These are phyloP conservation scores for Diadumene lineata DNA, from an alignment of 92 coral and sea anemone species.

Conservation along the genomic window DNA sequence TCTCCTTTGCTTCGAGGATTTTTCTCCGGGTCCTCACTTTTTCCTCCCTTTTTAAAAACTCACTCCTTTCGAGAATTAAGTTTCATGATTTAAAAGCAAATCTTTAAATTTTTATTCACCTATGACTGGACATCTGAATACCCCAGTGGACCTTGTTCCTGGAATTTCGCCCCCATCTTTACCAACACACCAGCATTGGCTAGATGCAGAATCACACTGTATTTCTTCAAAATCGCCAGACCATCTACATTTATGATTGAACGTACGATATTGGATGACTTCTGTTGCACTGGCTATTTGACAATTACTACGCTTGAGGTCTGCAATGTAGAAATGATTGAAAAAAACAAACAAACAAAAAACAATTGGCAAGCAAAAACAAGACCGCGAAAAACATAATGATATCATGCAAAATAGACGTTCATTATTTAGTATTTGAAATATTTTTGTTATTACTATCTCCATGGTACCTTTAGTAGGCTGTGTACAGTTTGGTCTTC, in stretches of 20 bases:
- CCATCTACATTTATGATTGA: conserved; percentile 69
- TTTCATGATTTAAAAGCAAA: background rate
- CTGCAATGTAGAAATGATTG: no score
- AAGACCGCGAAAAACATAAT: no score
- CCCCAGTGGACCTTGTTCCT: conserved; percentile 64
- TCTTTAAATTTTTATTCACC: conserved; percentile 29
- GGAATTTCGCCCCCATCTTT: conserved; percentile 72
- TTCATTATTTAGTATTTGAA: no score
- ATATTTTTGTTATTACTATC: no score
- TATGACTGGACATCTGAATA: conserved; percentile 65
- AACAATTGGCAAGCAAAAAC: no score
- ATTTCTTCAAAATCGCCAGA: conserved; percentile 68
- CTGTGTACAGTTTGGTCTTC: conserved; percentile 59
- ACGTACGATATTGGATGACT: background rate
- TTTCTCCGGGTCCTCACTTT: no score
- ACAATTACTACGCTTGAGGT: conserved; percentile 14
- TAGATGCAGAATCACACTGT: conserved; percentile 69
- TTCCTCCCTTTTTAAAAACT: no score
- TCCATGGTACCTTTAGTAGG: conserved; percentile 34
- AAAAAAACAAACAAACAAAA: no score
- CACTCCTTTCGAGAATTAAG: no score
- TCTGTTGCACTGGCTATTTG: conserved; percentile 20
- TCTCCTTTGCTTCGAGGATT: no score
- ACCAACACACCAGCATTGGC: conserved; percentile 86
- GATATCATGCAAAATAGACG: no score